Percentiles rank a stretch among this genome's conserved stretches.
These are phyloP conservation scores for Sialia sialis DNA, from an alignment of 2,113 vertebrate species.

Conservation along the genomic window DNA sequence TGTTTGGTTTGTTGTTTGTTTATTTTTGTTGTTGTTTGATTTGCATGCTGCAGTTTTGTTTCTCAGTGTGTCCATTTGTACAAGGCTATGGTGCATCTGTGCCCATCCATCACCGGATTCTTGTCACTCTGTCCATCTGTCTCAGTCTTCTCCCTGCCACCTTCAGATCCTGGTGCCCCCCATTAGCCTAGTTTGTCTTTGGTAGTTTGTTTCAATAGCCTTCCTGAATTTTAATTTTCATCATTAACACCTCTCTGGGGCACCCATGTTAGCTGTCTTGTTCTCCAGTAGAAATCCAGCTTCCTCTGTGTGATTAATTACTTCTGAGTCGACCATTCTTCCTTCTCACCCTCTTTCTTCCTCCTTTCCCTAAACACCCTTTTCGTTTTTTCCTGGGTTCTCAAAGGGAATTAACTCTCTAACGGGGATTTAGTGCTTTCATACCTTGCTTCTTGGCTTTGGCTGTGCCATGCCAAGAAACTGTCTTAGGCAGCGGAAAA, in stretches of 20 bases:
- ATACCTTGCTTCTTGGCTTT: constrained; percentile 83
- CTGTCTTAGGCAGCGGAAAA: constrained; percentile 81
- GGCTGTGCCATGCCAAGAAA: constrained; percentile 83
- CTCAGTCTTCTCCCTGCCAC: constrained; percentile 8
- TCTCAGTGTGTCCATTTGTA: constrained; percentile 21
- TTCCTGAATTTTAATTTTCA: neutral
- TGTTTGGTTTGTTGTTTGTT: constrained; percentile 67
- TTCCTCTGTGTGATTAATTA: constrained; percentile 32
- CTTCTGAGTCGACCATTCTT: constrained; percentile 5
- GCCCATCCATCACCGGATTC: constrained; percentile 75
- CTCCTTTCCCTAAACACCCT: constrained; percentile 14
- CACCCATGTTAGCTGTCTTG: neutral
- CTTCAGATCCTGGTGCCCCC: neutral
- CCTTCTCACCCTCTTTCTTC: neutral
- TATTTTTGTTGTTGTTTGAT: constrained; percentile 48
- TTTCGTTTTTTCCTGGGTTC: constrained; percentile 73
- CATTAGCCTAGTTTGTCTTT: neutral
- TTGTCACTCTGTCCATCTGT: constrained; percentile 17
- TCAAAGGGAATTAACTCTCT: constrained; percentile 83
- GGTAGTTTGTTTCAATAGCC: constrained; percentile 11
- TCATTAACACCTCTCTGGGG: constrained; percentile 49
- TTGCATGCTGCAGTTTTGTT: constrained; percentile 71
- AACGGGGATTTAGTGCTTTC: constrained; percentile 82
- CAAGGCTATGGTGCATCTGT: constrained; percentile 28
- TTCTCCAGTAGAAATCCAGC: constrained; percentile 11